Base-by-base conservation (phyloP, 1,140 invertebrate genomes). In the Daktulosphaira vitifoliae region DNA sequence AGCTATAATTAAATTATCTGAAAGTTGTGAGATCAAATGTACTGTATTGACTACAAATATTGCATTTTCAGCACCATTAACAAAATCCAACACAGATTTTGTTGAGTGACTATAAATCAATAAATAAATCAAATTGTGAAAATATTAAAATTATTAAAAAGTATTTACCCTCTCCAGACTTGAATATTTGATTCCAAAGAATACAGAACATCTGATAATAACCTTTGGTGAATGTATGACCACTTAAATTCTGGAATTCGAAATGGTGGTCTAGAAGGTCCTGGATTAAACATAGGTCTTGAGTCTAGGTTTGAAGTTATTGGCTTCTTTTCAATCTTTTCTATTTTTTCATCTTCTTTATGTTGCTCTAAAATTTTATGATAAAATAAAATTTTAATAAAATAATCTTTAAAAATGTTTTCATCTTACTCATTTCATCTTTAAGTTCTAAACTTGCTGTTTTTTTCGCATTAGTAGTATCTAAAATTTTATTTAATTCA, bases 31-130 rank as follows among this genome's bases (percentile, higher is more conserved):
- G 73, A 99, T 97, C 71, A 99, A 81, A 78, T 99, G 96, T 51
- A 99, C 94, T 1, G 96, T 96, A 78, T 99, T 99, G 11, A 98
- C 92, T 66, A 99, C 95, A 77, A 99, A 99, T 68, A 99, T 96
- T 65, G 94, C 92, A 78, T 98, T 98, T 74, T 98, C 94, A 72
- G 88, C 89, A 76, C 89, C 91, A 76, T 99, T 99, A 42, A 98
- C 93, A 81, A 97, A 97, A 78, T 98, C 95, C 71, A 98, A 83
- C 66, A 98, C 92, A 62, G 91, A 94, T 76, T 96, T 96, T 4
- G 91, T 96, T 1, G 92, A 94, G 73, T 97, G 92, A 76, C 67
- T 68, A 13, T 9, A 65, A 69, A 65, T 11, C 42, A 65, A 67
- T 48, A 65, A 68, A 67, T 33, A 66, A 39, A 67, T 46, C 44